These are phyloP conservation scores for Pandemis heparana DNA, from an alignment of 2,888 invertebrate genomes.

Conservation along the genomic window DNA sequence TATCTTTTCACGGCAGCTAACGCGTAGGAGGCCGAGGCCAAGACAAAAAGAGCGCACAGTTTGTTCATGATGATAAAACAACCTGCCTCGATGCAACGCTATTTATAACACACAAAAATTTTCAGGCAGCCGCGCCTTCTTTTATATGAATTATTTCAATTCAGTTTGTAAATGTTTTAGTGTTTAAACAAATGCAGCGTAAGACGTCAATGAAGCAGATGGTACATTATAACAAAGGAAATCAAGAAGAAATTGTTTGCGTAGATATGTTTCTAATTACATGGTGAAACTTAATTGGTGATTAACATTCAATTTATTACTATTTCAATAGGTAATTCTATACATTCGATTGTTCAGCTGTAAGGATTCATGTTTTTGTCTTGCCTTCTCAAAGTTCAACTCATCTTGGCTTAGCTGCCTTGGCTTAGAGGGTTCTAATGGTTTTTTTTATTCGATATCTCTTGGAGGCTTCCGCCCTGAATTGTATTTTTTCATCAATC, in stretches of 20 bases:
- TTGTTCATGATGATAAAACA: background rate
- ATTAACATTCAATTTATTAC: too few species aligned
- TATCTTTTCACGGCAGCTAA: constrained; percentile 15
- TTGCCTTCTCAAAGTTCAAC: too few species aligned
- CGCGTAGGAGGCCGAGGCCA: background rate
- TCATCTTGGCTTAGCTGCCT: too few species aligned
- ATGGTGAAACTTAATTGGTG: background rate
- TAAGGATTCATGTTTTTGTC: too few species aligned
- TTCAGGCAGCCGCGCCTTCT: background rate
- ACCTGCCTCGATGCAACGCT: background rate
- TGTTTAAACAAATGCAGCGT: background rate
- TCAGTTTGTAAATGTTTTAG: background rate
- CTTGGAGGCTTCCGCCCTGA: too few species aligned
- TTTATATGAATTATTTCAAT: background rate
- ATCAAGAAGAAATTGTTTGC: background rate
- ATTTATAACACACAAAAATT: background rate
- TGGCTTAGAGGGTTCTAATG: too few species aligned
- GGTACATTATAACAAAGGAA: background rate
- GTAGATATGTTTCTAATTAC: background rate
- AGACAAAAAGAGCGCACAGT: background rate
- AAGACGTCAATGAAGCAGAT: background rate
- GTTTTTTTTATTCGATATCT: too few species aligned
- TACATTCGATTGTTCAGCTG: too few species aligned
- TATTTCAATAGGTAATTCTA: too few species aligned
- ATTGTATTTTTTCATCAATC: too few species aligned